A percentile compares a stretch with the other conserved stretches of the same genome.
Evolutionary conservation across 2,888 invertebrate species (phyloP).

Genomic region (Dinocampus coccinellae): DNA sequence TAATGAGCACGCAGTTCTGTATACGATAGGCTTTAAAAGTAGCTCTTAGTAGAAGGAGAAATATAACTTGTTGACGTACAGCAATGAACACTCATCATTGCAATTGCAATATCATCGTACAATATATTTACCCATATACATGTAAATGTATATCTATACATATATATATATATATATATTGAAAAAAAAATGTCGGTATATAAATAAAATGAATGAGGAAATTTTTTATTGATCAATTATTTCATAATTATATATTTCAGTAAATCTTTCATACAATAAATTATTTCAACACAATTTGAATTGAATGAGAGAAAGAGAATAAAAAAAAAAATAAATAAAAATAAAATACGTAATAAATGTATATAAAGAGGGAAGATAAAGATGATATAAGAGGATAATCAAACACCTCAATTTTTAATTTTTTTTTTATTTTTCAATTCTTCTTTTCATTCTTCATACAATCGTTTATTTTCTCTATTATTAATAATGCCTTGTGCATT

Average conservation of each 20-base stretch:
- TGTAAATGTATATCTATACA: background rate
- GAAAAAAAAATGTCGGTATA: background rate
- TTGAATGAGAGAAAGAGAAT: background rate
- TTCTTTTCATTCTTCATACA: background rate
- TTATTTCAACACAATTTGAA: background rate
- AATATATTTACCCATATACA: constrained; percentile 17
- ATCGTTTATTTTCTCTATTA: background rate
- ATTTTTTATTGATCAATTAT: background rate
- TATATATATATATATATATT: background rate
- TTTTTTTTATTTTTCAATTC: too few species aligned
- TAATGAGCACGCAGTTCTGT: constrained; percentile 47
- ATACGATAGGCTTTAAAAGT: constrained; percentile 33
- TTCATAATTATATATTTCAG: background rate
- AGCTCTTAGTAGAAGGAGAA: constrained; percentile 25
- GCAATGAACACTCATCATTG: constrained; percentile 1
- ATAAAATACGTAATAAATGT: background rate
- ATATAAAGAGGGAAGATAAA: background rate
- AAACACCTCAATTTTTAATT: too few species aligned
- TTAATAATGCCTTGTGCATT: background rate
- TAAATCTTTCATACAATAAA: background rate
- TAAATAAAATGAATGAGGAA: too few species aligned
- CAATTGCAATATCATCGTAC: constrained; percentile 21
- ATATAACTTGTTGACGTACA: background rate
- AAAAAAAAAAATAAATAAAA: background rate
- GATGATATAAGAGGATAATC: background rate